Percentiles rank a stretch among this genome's conserved stretches.
phyloP scores from a whole-genome alignment of 2,113 vertebrate species.

The Tonatia bakeri region DNA sequence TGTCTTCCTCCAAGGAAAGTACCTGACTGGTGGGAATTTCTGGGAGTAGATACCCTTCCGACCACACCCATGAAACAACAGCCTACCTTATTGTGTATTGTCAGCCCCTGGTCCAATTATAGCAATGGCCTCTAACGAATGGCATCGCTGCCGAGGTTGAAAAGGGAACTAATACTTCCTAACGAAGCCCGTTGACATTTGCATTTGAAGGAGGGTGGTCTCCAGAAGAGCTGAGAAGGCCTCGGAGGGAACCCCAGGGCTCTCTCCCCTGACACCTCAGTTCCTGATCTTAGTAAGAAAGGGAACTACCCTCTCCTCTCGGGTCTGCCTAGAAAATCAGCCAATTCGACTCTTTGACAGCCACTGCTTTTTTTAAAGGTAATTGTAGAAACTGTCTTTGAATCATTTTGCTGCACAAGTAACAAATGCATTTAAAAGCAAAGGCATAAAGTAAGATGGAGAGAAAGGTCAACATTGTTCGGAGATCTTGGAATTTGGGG shows the following conservation, averaged over 20 bases:
- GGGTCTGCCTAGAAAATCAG: conserved; percentile 31
- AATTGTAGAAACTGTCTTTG: conserved; percentile 1
- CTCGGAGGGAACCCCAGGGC: not conserved
- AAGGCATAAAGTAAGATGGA: not conserved
- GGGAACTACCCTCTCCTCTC: conserved; percentile 51
- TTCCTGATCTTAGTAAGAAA: conserved; percentile 68
- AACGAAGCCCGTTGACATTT: conserved; percentile 59
- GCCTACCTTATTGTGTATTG: not conserved
- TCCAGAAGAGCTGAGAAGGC: not conserved
- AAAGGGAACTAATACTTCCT: conserved; percentile 73
- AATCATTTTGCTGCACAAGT: conserved; percentile 14
- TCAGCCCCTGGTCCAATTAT: conserved; percentile 38
- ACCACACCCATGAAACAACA: conserved; percentile 48
- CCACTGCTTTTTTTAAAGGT: not conserved
- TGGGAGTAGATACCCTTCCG: not conserved
- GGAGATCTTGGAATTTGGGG: not conserved
- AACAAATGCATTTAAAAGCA: not conserved
- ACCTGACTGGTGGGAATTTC: conserved; percentile 66
- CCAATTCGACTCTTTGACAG: not conserved
- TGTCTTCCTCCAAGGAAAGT: conserved; percentile 62
- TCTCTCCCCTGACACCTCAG: not conserved
- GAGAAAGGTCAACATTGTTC: not conserved
- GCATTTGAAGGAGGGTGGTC: conserved; percentile 40
- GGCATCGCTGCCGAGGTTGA: conserved; percentile 60
- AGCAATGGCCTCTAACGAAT: conserved; percentile 49